These are phyloP conservation scores for Taxidea taxus DNA, from an alignment of 2,113 vertebrate species.

Conservation along the genomic window DNA sequence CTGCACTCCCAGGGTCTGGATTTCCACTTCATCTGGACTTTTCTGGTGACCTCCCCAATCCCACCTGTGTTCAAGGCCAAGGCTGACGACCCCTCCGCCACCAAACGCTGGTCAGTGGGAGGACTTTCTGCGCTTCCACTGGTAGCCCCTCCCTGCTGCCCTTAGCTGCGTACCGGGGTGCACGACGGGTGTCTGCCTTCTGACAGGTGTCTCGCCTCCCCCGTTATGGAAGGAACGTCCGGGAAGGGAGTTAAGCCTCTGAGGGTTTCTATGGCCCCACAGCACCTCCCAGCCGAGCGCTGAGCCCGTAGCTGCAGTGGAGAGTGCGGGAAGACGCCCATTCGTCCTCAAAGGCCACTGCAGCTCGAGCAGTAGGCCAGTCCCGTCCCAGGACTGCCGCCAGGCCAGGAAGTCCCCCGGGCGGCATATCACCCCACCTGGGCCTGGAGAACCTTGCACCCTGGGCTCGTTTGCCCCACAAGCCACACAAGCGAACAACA, in stretches of 20 bases:
- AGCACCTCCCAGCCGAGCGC: not conserved
- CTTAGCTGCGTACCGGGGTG: accelerated
- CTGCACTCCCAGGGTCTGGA: accelerated
- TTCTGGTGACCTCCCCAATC: not conserved
- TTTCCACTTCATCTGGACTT: accelerated
- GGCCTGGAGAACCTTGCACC: not conserved
- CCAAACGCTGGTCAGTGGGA: not conserved
- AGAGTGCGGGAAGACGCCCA: not conserved
- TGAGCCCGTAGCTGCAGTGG: accelerated
- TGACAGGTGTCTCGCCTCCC: accelerated
- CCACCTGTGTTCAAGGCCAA: not conserved
- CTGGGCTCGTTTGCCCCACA: not conserved
- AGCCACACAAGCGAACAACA: not conserved
- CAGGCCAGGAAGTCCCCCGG: not conserved
- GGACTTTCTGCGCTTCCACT: no score
- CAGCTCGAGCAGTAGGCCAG: no score
- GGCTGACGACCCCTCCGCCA: no score
- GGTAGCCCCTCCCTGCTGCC: accelerated
- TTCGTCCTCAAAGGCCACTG: accelerated
- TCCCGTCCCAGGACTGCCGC: no score
- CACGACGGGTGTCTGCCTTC: not conserved
- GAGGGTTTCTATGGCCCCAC: accelerated
- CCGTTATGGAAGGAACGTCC: accelerated
- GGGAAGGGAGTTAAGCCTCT: not conserved
- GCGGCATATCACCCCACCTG: not conserved